phyloP scores from a whole-genome alignment of 2,888 invertebrate genomes.

The Noctuana brunneofusca region DNA sequence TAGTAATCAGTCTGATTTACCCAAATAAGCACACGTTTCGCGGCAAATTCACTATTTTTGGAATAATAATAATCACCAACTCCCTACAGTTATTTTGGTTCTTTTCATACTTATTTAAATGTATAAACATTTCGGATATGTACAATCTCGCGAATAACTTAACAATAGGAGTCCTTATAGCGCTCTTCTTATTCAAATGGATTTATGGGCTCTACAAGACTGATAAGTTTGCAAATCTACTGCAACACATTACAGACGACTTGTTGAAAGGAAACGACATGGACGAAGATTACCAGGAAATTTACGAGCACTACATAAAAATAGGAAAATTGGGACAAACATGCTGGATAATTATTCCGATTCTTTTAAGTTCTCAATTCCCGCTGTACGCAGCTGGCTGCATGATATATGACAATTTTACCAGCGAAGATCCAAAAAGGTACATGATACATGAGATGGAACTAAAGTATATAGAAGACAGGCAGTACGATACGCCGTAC shows the following conservation, averaged over 20 bases:
- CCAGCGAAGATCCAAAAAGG: constrained; percentile 51
- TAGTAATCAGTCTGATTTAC: constrained; percentile 59
- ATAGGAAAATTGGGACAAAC: constrained; percentile 53
- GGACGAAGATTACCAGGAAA: constrained; percentile 53
- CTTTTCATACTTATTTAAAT: constrained; percentile 51
- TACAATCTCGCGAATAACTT: constrained; percentile 60
- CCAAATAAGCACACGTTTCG: constrained; percentile 55
- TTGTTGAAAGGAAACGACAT: constrained; percentile 56
- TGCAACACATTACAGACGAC: constrained; percentile 57
- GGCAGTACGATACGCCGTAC: constrained; percentile 61
- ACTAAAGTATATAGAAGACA: constrained; percentile 55
- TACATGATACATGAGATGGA: constrained; percentile 68
- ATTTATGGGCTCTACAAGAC: constrained; percentile 55
- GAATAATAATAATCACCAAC: constrained; percentile 45
- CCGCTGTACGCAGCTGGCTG: constrained; percentile 56
- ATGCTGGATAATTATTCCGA: constrained; percentile 58
- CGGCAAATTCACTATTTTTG: constrained; percentile 44
- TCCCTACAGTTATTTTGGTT: constrained; percentile 59
- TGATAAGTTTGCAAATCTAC: constrained; percentile 49
- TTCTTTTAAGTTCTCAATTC: constrained; percentile 54
- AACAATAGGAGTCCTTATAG: constrained; percentile 53
- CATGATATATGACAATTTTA: constrained; percentile 55
- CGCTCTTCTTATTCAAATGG: constrained; percentile 61
- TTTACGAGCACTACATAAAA: constrained; percentile 55
- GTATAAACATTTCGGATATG: constrained; percentile 51